Percentiles rank a stretch among this genome's conserved stretches.
These are phyloP conservation scores for Momotus momota DNA, from an alignment of 2,797 vertebrate species.

Conservation along the genomic window DNA sequence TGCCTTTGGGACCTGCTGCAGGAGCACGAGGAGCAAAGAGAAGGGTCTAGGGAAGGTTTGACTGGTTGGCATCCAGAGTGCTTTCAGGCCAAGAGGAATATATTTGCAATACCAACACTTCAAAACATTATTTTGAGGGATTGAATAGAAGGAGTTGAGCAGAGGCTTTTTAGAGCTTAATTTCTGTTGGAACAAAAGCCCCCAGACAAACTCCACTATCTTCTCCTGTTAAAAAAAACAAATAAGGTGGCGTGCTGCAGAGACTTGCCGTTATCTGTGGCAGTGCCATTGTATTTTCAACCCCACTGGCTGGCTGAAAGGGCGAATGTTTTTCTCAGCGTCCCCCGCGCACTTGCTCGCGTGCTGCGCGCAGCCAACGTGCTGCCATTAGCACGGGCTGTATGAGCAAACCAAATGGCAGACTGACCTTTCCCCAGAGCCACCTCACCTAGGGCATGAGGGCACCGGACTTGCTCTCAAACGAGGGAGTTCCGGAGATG, in stretches of 20 bases:
- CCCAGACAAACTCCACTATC: constrained; percentile 6
- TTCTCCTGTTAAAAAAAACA: neutral
- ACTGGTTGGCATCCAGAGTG: neutral
- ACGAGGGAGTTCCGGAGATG: neutral
- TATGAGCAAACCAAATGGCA: constrained; percentile 6
- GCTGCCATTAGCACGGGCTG: constrained; percentile 9
- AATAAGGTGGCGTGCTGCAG: neutral
- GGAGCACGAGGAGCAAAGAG: neutral
- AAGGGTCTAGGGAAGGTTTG: constrained; percentile 9
- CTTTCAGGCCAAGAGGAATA: neutral
- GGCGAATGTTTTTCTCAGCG: neutral
- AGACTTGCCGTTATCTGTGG: neutral
- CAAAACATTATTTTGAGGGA: neutral
- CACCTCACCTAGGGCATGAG: neutral
- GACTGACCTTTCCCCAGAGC: constrained; percentile 42
- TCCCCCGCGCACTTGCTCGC: neutral
- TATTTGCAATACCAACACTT: neutral
- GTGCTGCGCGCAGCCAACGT: neutral
- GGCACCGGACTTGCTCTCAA: neutral
- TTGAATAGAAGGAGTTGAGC: neutral
- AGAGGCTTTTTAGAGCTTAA: constrained; percentile 25
- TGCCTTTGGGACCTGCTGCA: neutral
- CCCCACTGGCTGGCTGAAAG: neutral
- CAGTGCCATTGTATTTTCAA: neutral
- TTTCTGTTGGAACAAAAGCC: constrained; percentile 29